Evolutionary conservation across 1,140 invertebrate genomes (phyloP).

Genomic region (Acromyrmex heyeri): DNA sequence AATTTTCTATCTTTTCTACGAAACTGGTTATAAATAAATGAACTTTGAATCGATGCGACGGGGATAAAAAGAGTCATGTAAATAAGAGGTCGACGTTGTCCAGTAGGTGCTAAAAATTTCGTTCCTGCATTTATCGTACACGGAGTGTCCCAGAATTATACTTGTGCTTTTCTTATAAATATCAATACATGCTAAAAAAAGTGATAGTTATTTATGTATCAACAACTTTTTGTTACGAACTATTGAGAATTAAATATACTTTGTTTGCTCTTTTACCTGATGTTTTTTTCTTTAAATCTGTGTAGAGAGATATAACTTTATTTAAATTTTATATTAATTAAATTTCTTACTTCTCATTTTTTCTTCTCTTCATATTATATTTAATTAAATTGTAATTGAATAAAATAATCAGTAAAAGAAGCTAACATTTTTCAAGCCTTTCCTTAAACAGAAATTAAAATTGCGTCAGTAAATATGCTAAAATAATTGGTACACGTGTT

Average conservation of each 20-base stretch:
- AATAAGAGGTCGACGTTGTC: conserved; percentile 46
- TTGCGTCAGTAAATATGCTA: not conserved
- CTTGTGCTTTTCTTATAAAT: conserved; percentile 23
- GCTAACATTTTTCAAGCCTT: not conserved
- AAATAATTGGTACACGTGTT: not conserved
- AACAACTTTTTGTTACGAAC: not conserved
- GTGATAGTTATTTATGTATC: not conserved
- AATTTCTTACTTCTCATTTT: not conserved
- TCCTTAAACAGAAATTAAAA: not conserved
- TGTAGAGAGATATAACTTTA: not conserved
- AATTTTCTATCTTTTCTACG: conserved; percentile 25
- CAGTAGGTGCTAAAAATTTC: conserved; percentile 36
- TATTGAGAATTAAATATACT: not conserved
- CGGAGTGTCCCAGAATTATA: not conserved
- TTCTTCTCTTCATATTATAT: not conserved
- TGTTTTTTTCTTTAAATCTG: not conserved
- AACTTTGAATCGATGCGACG: conserved; percentile 58
- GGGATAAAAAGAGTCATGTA: conserved; percentile 43
- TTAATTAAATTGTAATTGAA: conserved; percentile 5
- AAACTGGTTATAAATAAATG: conserved; percentile 54
- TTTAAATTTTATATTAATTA: not conserved
- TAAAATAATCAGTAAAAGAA: not conserved
- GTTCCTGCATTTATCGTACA: not conserved
- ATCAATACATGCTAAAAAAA: not conserved
- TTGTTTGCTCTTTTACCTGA: not conserved